Evolutionary conservation across 2,797 vertebrate species (phyloP).

Genomic region (Ctenochaetus hawaiiensis): DNA sequence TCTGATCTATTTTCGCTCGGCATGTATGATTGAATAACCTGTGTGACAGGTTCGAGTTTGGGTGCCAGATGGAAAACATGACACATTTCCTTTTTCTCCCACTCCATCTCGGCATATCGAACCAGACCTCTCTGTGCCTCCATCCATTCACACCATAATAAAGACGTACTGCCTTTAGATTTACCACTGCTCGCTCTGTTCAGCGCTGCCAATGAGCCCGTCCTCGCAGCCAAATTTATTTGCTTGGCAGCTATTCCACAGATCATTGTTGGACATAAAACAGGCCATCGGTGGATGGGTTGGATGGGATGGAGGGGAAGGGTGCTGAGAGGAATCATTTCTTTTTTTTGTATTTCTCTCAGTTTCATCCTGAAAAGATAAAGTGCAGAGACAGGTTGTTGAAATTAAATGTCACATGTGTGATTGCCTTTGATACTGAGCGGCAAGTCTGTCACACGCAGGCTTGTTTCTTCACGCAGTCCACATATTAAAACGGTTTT

Average conservation of each 20-base stretch:
- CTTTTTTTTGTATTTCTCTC: constrained; percentile 2
- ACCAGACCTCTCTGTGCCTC: constrained; percentile 4
- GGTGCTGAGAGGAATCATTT: constrained; percentile 24
- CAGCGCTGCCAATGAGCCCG: constrained; percentile 53
- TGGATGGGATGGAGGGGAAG: not conserved
- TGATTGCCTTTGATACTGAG: constrained; percentile 27
- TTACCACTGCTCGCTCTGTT: constrained; percentile 13
- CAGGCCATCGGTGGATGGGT: constrained; percentile 27
- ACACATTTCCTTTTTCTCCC: not conserved
- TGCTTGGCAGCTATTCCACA: constrained; percentile 48
- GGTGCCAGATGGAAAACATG: not conserved
- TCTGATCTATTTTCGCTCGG: too few relatives aligned
- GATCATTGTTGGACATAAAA: constrained; percentile 65
- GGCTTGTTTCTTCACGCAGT: not conserved
- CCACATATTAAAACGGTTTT: not conserved
- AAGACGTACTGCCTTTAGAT: constrained; percentile 48
- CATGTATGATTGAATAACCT: not conserved
- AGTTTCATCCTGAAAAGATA: constrained; percentile 30
- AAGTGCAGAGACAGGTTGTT: not conserved
- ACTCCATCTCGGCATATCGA: constrained; percentile 1
- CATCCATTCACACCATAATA: constrained; percentile 47
- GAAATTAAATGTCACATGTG: constrained; percentile 32
- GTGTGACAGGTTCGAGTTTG: not conserved
- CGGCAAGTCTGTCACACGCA: constrained; percentile 14
- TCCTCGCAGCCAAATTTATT: constrained; percentile 51